Conservation (phyloP, 1,140 invertebrate genomes). For the Tigriopus japonicus region DNA sequence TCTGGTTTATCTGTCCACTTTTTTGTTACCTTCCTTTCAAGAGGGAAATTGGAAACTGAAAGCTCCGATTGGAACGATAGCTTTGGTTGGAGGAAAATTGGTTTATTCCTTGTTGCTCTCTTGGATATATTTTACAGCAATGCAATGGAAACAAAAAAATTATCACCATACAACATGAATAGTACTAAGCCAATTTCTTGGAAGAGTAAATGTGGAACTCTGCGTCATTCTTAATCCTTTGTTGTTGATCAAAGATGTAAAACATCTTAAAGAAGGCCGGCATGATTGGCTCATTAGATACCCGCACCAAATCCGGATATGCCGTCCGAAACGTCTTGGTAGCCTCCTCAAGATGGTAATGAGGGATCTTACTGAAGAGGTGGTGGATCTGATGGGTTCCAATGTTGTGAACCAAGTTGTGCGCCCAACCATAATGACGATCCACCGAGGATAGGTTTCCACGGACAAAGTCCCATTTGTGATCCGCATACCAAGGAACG, state of each 20-base stretch:
- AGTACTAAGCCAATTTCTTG: too few species aligned
- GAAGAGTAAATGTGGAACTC: background rate
- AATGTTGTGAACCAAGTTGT: constrained; percentile 1
- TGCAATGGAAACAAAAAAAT: too few species aligned
- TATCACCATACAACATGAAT: too few species aligned
- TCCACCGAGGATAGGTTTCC: background rate
- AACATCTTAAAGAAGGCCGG: constrained; percentile 2
- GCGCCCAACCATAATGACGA: constrained; percentile 3
- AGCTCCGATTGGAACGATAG: too few species aligned
- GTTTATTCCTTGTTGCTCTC: too few species aligned
- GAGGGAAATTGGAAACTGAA: too few species aligned
- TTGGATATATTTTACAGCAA: too few species aligned
- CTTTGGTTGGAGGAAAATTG: too few species aligned
- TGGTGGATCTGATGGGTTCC: constrained; percentile 3
- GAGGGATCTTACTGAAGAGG: background rate
- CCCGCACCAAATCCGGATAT: background rate
- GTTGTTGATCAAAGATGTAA: background rate
- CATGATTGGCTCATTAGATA: background rate
- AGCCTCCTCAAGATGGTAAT: background rate
- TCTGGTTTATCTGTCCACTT: too few species aligned
- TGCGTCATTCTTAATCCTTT: background rate
- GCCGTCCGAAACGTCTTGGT: background rate
- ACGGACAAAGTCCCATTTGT: constrained; percentile 3
- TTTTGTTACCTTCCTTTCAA: too few species aligned
- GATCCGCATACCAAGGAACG: constrained; percentile 1